These are phyloP conservation scores for Nesoenas mayeri DNA, from an alignment of 2,113 vertebrate genomes.

Conservation along the genomic window DNA sequence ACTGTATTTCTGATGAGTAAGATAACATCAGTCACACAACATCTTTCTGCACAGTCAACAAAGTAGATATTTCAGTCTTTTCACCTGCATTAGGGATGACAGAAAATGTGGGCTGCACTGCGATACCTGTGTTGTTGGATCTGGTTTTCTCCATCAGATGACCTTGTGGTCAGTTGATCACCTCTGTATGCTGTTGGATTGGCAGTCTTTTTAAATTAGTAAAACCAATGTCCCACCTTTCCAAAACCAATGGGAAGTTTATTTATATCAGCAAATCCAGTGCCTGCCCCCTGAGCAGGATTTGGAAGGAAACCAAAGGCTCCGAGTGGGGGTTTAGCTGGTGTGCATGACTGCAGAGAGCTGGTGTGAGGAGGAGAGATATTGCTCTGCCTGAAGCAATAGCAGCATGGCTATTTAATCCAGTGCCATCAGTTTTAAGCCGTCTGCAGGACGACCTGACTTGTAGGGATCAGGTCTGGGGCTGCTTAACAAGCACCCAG, in stretches of 20 bases:
- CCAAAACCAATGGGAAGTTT: neutral
- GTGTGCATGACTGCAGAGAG: neutral
- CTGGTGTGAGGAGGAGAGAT: neutral
- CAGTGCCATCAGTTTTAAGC: neutral
- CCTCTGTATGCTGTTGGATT: neutral
- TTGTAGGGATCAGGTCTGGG: neutral
- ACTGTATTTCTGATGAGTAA: neutral
- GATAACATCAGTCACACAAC: neutral
- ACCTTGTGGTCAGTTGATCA: neutral
- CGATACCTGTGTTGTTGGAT: rapidly evolving
- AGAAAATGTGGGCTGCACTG: neutral
- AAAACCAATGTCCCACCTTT: neutral
- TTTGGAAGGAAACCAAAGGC: neutral
- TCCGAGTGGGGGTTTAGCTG: neutral
- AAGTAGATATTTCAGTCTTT: neutral
- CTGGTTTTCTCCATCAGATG: neutral
- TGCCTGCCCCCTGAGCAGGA: too few species aligned
- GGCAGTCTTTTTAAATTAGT: neutral
- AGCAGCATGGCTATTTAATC: neutral
- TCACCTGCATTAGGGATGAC: neutral
- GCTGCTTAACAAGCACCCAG: neutral
- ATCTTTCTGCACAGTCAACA: neutral
- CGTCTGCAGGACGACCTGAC: neutral
- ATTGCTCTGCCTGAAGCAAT: neutral
- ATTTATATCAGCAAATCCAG: neutral